Base-by-base conservation (phyloP, 2,888 invertebrate genomes). In the Leptogaster cylindrica region DNA sequence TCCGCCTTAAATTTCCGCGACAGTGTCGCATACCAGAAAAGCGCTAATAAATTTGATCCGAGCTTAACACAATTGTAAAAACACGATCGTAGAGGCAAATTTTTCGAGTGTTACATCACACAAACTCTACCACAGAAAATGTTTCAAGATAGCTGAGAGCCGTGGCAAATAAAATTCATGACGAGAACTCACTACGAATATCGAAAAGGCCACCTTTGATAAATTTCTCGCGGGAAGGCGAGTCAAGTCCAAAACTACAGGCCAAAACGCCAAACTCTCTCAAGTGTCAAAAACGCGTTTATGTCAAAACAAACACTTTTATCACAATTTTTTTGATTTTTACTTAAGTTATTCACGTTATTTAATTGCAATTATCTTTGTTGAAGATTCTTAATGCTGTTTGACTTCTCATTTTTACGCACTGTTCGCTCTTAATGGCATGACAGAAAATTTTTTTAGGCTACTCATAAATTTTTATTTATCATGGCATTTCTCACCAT, bases 381-480 rank as follows among this genome's bases (percentile, higher is more conserved):
- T 27, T 14, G 1, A 39, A 10, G 2, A 41, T 41, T 25, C 41
- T 12, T 16, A 3, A 36, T 23, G 12, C 16, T 12, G 23, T 39
- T 12, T 12, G 14, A 39, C 23, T 8, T 8, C 39, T 6, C 14
- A 4, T 58, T 58, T 39, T 41, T 58, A 5, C 58, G 39, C 58
- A 58, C 58, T 58, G 41, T 52, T 58, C 41, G 41, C 58, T 58
- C 39, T 23, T 41, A 36, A 41, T 25, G n/a, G 39, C 14, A 58
- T 58, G 58, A 41, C 41, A 58, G 41, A 20, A 58, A 41, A 58
- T 39, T 23, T 28, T 58, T 58, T 58, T 41, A 25, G 39, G 39
- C 58, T 41, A 41, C 58, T 58, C 58, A 41, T 58, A 58, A 58
- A 58, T 58, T 41, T 58, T 58, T 58, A 58, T 58, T 58, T 58